Conservation (phyloP, 2,113 vertebrate genomes). For the Salminus brasiliensis region DNA sequence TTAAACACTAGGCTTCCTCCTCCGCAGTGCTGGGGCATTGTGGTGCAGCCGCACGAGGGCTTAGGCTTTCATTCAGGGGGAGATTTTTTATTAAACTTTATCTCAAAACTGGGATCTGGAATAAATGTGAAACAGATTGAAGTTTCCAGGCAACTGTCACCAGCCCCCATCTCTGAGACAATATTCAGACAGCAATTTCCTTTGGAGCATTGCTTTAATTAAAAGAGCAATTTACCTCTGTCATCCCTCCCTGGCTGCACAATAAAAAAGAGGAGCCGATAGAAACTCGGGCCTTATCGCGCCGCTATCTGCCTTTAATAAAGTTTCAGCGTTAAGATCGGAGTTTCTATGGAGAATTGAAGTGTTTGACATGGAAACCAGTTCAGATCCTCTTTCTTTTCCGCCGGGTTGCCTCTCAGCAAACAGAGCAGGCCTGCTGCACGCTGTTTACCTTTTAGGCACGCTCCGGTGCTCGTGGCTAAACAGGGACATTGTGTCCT, state of each 20-base stretch:
- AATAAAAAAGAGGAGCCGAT: conserved; percentile 76
- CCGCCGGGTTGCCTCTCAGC: conserved; percentile 88
- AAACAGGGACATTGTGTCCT: conserved; percentile 73
- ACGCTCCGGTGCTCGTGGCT: conserved; percentile 69
- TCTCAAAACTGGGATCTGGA: conserved; percentile 88
- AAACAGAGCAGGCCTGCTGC: conserved; percentile 80
- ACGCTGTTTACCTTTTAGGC: conserved; percentile 75
- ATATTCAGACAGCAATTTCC: conserved; percentile 91
- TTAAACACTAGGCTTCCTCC: conserved; percentile 96
- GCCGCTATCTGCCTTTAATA: conserved; percentile 90
- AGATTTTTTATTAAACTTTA: conserved; percentile 92
- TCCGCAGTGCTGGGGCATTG: conserved; percentile 92
- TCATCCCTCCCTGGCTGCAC: conserved; percentile 81
- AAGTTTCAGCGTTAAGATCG: conserved; percentile 84
- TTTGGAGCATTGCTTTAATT: conserved; percentile 89
- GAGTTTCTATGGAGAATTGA: conserved; percentile 90
- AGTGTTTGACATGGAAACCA: conserved; percentile 87
- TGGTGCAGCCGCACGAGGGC: conserved; percentile 71
- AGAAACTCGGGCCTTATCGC: conserved; percentile 83
- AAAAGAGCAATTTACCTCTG: conserved; percentile 89
- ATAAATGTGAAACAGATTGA: conserved; percentile 87
- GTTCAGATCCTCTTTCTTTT: conserved; percentile 85
- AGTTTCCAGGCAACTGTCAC: conserved; percentile 89
- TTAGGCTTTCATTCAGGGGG: conserved; percentile 77
- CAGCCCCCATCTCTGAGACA: conserved; percentile 81